Percentiles rank a stretch among this genome's conserved stretches.
These are phyloP conservation scores for Drosophila virilis DNA, from an alignment of 1,140 invertebrate species.

Conservation along the genomic window DNA sequence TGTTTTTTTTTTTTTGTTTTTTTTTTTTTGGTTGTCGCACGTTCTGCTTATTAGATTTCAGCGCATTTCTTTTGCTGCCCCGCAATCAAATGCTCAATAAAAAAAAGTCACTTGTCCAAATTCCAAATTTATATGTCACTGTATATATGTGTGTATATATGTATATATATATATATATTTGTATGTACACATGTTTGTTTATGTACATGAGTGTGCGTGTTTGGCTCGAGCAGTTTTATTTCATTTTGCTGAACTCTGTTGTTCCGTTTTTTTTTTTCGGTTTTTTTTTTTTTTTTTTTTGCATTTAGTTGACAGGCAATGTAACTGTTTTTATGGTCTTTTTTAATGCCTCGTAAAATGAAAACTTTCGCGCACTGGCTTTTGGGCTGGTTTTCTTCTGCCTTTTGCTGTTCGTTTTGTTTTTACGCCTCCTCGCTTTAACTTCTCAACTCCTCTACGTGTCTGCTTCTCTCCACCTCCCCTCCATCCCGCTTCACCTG, in stretches of 20 bases:
- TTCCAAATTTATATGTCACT: background rate
- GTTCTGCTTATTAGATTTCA: constrained; percentile 21
- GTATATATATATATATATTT: background rate
- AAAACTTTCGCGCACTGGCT: constrained; percentile 50
- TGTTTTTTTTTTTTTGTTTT: background rate
- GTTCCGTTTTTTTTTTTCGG: constrained; percentile 5
- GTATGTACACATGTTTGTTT: background rate
- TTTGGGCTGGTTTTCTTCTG: constrained; percentile 23
- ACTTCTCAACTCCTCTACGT: too few relatives aligned
- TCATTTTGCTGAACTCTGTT: constrained; percentile 21
- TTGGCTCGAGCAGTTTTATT: constrained; percentile 18
- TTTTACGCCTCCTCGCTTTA: background rate
- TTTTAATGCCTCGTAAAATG: constrained; percentile 76
- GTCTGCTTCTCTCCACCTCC: background rate
- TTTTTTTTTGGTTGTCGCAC: background rate
- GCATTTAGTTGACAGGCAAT: constrained; percentile 41
- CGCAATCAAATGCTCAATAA: background rate
- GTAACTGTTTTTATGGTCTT: constrained; percentile 56
- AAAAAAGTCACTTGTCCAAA: constrained; percentile 17
- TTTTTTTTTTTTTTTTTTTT: constrained; percentile 23
- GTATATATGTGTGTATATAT: background rate
- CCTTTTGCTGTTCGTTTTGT: constrained; percentile 20
- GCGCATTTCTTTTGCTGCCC: constrained; percentile 21
- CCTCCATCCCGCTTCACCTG: background rate
- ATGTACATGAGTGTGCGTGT: constrained; percentile 2